A percentile compares a stretch with the other conserved stretches of the same genome.
phyloP scores from a whole-genome alignment of 2,888 invertebrate species.

The Psylliodes chrysocephalus region DNA sequence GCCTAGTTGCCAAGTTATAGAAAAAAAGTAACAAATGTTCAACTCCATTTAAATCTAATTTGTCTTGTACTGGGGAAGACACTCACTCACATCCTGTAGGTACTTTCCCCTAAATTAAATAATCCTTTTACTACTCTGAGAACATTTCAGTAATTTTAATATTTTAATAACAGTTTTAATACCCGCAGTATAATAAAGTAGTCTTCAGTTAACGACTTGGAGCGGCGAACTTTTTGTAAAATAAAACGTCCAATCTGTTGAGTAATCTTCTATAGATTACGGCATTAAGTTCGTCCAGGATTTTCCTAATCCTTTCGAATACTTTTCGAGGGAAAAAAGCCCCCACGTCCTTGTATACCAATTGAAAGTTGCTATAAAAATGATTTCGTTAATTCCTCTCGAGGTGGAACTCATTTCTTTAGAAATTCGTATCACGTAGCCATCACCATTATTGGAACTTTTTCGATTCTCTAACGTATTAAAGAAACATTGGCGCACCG shows the following conservation, averaged over 20 bases:
- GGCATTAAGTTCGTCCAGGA: background rate
- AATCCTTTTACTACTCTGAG: no score
- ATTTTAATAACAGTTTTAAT: no score
- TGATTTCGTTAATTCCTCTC: slow-evolving; percentile 30
- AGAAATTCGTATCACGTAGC: slow-evolving; percentile 16
- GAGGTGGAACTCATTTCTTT: slow-evolving; percentile 9
- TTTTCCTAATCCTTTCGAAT: slow-evolving; percentile 3
- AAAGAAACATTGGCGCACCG: slow-evolving; percentile 3
- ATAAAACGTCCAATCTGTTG: background rate
- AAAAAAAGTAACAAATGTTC: no score
- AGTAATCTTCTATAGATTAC: slow-evolving; percentile 2
- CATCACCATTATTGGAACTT: slow-evolving; percentile 9
- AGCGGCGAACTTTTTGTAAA: background rate
- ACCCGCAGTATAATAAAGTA: no score
- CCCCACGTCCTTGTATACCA: slow-evolving; percentile 15
- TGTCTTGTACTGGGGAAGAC: no score
- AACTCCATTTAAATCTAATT: no score
- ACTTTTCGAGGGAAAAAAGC: slow-evolving; percentile 2
- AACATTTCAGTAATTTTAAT: no score
- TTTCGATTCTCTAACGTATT: slow-evolving; percentile 12
- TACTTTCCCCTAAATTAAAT: no score
- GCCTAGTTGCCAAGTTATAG: no score
- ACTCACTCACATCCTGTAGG: no score
- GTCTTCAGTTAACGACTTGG: no score
- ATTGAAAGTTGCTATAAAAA: slow-evolving; percentile 33